Evolutionary conservation across 1,140 invertebrate species (phyloP).

Genomic region (Gonatopus flavifemur): DNA sequence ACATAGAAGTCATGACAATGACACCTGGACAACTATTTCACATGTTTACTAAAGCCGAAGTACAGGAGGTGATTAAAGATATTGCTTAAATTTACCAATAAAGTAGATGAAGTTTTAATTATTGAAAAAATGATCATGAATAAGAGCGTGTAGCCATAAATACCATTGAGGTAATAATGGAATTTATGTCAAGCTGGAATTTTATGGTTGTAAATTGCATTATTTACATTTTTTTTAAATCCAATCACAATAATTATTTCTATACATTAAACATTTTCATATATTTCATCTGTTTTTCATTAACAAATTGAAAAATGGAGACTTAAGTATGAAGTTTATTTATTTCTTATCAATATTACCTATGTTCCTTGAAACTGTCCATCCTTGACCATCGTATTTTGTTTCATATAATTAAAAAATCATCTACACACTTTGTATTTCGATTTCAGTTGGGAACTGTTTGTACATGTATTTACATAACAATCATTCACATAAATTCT

Average conservation of each 20-base stretch:
- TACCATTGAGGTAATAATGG: too few species aligned
- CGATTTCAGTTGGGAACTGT: too few species aligned
- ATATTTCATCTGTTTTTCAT: conserved; percentile 15
- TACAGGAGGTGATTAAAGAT: conserved; percentile 86
- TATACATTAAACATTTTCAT: conserved; percentile 18
- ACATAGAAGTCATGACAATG: conserved; percentile 97
- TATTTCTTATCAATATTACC: background rate
- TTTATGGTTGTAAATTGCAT: conserved; percentile 27
- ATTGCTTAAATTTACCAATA: conserved; percentile 60
- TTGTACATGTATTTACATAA: too few species aligned
- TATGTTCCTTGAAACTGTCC: background rate
- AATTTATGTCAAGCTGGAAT: conserved; percentile 6
- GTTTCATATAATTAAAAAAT: conserved; percentile 4
- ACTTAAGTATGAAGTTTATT: conserved; percentile 1
- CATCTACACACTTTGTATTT: too few species aligned
- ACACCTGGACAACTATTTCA: conserved; percentile 83
- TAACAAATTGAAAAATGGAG: conserved; percentile 5
- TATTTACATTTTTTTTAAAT: conserved; percentile 18
- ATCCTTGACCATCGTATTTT: conserved; percentile 1
- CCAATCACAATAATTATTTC: conserved; percentile 9
- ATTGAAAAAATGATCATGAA: background rate
- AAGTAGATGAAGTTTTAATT: conserved; percentile 6
- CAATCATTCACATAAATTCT: too few species aligned
- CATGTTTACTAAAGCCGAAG: conserved; percentile 87
- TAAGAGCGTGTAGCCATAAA: conserved; percentile 8